Evolutionary conservation across 2,888 invertebrate species (phyloP).

Genomic region (Microchrysa polita): DNA sequence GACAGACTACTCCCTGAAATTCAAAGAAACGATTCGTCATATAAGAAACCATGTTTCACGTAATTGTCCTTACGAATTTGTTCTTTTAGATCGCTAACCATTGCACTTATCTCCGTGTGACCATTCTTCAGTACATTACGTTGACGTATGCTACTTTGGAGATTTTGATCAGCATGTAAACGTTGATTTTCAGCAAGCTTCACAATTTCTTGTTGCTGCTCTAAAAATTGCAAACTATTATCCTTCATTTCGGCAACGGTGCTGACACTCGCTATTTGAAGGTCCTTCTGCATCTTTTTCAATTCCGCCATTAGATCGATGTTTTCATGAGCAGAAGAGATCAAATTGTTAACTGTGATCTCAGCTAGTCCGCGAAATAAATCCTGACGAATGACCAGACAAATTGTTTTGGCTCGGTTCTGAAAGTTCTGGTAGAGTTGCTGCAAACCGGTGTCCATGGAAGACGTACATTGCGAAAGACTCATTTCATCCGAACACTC

Average conservation of each 20-base stretch:
- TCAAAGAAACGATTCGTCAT: background rate
- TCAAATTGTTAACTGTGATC: constrained; percentile 71
- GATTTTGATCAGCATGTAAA: constrained; percentile 60
- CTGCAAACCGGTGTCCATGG: constrained; percentile 75
- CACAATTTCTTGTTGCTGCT: constrained; percentile 65
- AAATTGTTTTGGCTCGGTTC: constrained; percentile 74
- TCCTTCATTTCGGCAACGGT: constrained; percentile 63
- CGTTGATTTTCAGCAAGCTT: constrained; percentile 43
- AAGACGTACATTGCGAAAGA: constrained; percentile 66
- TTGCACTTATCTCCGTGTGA: constrained; percentile 65
- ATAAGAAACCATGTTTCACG: background rate
- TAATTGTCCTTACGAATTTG: constrained; percentile 62
- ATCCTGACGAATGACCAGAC: constrained; percentile 71
- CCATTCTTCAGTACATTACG: constrained; percentile 70
- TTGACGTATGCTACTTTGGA: constrained; percentile 68
- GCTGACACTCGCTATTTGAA: constrained; percentile 64
- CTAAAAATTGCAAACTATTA: constrained; percentile 65
- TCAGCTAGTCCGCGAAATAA: constrained; percentile 74
- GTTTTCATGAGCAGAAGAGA: constrained; percentile 67
- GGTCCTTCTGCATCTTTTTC: constrained; percentile 65
- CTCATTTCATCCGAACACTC: constrained; percentile 71
- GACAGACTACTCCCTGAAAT: constrained; percentile 55
- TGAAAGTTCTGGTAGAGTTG: constrained; percentile 76
- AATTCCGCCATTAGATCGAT: constrained; percentile 61
- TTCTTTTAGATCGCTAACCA: constrained; percentile 67